A percentile compares a stretch with the other conserved stretches of the same genome.
Conservation (phyloP, 2,888 invertebrate genomes). For the Polymixis flavicincta region DNA sequence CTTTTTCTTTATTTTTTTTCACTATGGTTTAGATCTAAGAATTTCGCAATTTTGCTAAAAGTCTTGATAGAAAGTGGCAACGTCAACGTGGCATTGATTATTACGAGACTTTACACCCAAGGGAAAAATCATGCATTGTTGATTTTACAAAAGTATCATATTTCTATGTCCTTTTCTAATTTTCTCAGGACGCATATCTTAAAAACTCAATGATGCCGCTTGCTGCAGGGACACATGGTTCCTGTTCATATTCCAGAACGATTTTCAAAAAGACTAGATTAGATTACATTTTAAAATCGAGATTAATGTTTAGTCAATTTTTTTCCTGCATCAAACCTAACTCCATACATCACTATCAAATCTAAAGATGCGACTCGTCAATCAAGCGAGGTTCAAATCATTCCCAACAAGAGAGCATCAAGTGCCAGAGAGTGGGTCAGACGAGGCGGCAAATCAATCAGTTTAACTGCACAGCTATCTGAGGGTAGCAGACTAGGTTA, state of each 20-base stretch:
- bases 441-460: constrained; percentile 41
- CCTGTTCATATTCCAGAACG: neutral
- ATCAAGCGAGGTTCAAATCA: constrained; percentile 29
- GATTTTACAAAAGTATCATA: neutral
- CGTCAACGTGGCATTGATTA: too few relatives aligned
- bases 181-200: too few relatives aligned
- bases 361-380: constrained; percentile 30
- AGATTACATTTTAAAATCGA: neutral
- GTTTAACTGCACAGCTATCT: constrained; percentile 32
- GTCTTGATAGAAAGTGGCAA: too few relatives aligned
- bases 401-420: constrained; percentile 36
- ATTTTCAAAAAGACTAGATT: neutral
- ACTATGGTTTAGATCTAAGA: too few relatives aligned
- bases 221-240: too few relatives aligned
- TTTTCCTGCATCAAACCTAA: neutral
- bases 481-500: neutral
- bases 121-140: neutral
- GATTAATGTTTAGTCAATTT: neutral
- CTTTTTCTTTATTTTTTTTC: too few relatives aligned
- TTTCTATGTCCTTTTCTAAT: too few relatives aligned
- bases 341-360: neutral
- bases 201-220: too few relatives aligned
- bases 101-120: too few relatives aligned
- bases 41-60: too few relatives aligned
- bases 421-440: constrained; percentile 29